A percentile compares a stretch with the other conserved stretches of the same genome.
phyloP scores from a whole-genome alignment of 2,888 invertebrate genomes.

The Emmelina monodactyla region DNA sequence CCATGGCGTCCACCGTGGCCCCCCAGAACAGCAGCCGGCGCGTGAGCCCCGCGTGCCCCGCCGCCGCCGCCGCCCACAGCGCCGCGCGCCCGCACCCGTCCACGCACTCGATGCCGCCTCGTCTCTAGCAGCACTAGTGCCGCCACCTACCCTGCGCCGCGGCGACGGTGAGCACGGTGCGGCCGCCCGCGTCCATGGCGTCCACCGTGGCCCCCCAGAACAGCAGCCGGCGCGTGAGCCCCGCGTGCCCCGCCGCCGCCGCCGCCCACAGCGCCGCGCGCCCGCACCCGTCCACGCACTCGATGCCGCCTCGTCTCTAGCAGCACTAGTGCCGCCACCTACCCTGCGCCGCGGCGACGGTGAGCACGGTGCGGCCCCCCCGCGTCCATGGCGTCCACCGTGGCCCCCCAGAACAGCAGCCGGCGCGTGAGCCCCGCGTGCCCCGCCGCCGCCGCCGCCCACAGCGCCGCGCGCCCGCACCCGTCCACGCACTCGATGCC shows the following conservation, averaged over 20 bases:
- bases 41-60: conserved; percentile 88
- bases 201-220: conserved; percentile 98
- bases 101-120: conserved; percentile 86
- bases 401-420: conserved; percentile 93
- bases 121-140: conserved; percentile 89
- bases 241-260: conserved; percentile 90
- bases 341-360: conserved; percentile 4
- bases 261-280: conserved; percentile 92
- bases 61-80: conserved; percentile 91
- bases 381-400: conserved; percentile 92
- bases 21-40: conserved; percentile 93
- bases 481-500: conserved; percentile 85
- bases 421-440: conserved; percentile 86
- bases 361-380: conserved; percentile 85
- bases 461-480: conserved; percentile 84
- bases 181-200: conserved; percentile 88
- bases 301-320: conserved; percentile 90
- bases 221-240: conserved; percentile 83
- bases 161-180: conserved; percentile 70
- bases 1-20: conserved; percentile 93
- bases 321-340: conserved; percentile 61
- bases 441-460: conserved; percentile 94
- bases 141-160: conserved; percentile 2
- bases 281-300: conserved; percentile 82
- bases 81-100: conserved; percentile 85